A percentile compares a stretch with the other conserved stretches of the same genome.
Conservation (phyloP, 2,888 invertebrate species). For the Hofmannophila pseudospretella region DNA sequence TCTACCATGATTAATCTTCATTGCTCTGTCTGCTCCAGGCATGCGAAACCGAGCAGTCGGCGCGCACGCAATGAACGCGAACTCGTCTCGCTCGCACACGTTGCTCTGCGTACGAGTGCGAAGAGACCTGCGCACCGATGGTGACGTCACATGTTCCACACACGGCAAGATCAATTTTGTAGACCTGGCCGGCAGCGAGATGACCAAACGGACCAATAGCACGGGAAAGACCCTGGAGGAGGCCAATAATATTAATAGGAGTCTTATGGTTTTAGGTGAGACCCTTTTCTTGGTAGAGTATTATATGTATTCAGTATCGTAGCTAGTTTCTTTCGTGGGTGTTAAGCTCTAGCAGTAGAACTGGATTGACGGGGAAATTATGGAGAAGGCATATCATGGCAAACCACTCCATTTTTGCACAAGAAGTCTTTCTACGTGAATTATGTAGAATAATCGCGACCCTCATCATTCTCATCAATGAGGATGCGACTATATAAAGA, state of each 20-base stretch:
- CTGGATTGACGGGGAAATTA: no score
- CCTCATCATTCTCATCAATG: no score
- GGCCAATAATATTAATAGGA: conserved; percentile 97
- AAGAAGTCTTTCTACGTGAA: no score
- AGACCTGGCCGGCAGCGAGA: conserved; percentile 97
- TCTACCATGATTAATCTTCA: not conserved
- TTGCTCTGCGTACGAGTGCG: conserved; percentile 94
- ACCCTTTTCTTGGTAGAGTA: no score
- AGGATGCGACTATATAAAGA: no score
- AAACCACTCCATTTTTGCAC: no score
- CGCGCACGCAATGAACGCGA: conserved; percentile 94
- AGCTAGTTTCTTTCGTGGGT: no score
- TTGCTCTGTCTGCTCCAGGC: conserved; percentile 69
- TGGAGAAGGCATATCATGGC: no score
- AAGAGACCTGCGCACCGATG: conserved; percentile 88
- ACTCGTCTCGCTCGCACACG: conserved; percentile 95
- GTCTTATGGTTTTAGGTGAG: conserved; percentile 93
- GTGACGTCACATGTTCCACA: conserved; percentile 90
- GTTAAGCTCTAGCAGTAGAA: no score
- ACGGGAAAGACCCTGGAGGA: conserved; percentile 93
- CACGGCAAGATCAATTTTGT: conserved; percentile 98
- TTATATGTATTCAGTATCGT: no score
- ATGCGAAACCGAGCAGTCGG: conserved; percentile 94
- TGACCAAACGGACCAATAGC: conserved; percentile 94
- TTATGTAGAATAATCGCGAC: no score